Evolutionary conservation across 64 coral and sea anemone genomes (phyloP).

Genomic region (Pachyseris speciosa): DNA sequence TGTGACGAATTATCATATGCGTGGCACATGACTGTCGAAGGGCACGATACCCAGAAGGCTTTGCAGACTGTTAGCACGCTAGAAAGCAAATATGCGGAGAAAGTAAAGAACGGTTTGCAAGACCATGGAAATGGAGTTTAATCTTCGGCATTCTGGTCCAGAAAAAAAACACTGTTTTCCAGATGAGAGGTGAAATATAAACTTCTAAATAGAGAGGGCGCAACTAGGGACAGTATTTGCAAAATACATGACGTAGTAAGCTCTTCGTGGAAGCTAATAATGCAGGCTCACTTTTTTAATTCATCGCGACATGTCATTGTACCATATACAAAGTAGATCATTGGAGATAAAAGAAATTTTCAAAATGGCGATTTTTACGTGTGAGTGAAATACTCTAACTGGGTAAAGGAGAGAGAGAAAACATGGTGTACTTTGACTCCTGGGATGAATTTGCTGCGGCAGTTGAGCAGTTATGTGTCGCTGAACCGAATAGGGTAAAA

Average conservation of each 20-base stretch:
- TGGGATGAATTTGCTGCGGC: conserved; percentile 97
- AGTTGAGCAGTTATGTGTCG: conserved; percentile 93
- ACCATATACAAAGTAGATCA: neutral
- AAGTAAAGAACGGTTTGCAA: neutral
- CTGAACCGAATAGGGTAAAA: conserved; percentile 90
- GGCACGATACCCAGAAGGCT: neutral
- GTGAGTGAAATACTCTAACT: neutral
- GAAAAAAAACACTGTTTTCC: neutral
- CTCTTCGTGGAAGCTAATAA: neutral
- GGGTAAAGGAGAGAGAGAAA: neutral
- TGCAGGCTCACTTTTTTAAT: neutral
- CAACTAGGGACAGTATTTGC: neutral
- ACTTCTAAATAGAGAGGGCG: neutral
- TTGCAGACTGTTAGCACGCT: neutral
- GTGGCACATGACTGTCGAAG: conserved; percentile 31
- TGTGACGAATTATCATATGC: conserved; percentile 47
- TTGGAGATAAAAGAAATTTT: neutral
- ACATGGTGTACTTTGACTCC: conserved; percentile 97
- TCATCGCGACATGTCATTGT: neutral
- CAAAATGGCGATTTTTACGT: neutral
- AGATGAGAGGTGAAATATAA: neutral
- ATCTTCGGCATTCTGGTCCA: too few relatives aligned
- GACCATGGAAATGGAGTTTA: neutral
- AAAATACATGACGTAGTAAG: neutral
- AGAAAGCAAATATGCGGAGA: neutral